These are phyloP conservation scores for Kryptolebias marmoratus DNA, from an alignment of 2,113 vertebrate species.

Conservation along the genomic window DNA sequence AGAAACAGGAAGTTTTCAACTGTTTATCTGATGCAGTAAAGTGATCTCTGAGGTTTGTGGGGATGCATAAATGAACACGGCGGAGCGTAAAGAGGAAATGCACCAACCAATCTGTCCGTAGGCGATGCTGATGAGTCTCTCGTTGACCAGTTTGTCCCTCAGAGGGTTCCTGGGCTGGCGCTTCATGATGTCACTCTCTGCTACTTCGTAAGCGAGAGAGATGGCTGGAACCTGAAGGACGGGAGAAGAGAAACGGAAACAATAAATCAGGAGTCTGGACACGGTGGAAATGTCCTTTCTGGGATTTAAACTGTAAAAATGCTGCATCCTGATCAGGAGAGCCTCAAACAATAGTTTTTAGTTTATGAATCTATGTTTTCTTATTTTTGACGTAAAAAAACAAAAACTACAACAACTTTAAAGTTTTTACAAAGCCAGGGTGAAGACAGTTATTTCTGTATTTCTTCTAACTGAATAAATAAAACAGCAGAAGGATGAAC, in stretches of 20 bases:
- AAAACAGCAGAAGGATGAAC: neutral
- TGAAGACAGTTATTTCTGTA: too few species aligned
- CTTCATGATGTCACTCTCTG: slow-evolving; percentile 86
- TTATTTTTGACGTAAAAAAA: too few species aligned
- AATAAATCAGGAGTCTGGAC: too few species aligned
- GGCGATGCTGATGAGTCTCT: slow-evolving; percentile 82
- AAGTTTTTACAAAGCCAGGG: too few species aligned
- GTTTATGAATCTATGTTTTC: too few species aligned
- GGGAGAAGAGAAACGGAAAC: neutral
- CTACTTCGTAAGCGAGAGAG: slow-evolving; percentile 82
- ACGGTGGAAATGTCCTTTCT: neutral
- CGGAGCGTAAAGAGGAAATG: neutral
- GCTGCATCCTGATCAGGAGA: too few species aligned
- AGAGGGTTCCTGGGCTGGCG: slow-evolving; percentile 80
- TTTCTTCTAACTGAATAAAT: neutral
- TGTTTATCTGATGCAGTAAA: neutral
- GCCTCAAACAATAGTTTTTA: too few species aligned
- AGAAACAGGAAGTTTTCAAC: neutral
- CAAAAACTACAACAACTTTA: too few species aligned
- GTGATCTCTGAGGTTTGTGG: too few species aligned
- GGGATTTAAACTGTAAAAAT: too few species aligned
- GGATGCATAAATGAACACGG: too few species aligned
- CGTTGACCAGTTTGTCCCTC: slow-evolving; percentile 83
- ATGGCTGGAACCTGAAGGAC: slow-evolving; percentile 83
- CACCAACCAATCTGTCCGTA: slow-evolving; percentile 84